These are phyloP conservation scores for Hermatobates lingyangjiaoensis DNA, from an alignment of 1,140 invertebrate species.

Conservation along the genomic window DNA sequence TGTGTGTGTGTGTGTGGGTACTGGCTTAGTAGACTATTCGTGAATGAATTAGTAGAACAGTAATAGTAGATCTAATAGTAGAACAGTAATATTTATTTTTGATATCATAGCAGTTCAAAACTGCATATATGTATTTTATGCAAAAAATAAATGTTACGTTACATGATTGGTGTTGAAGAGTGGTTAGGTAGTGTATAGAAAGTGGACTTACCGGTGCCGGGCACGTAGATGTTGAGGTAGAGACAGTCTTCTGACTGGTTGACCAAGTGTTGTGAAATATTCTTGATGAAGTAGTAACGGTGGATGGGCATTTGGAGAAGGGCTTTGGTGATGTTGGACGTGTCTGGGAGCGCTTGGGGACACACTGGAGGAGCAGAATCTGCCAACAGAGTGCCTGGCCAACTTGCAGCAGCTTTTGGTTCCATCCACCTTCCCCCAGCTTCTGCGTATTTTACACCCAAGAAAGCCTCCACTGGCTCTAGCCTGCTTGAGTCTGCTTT, in stretches of 20 bases:
- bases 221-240: slow-evolving; percentile 73
- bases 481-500: slow-evolving; percentile 53
- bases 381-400: slow-evolving; percentile 54
- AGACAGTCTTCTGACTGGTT: slow-evolving; percentile 82
- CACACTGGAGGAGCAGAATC: slow-evolving; percentile 58
- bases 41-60: no score
- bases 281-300: slow-evolving; percentile 41
- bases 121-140: no score
- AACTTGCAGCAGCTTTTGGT: slow-evolving; percentile 35
- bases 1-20: no score
- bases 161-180: no score
- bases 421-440: slow-evolving; percentile 52
- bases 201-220: slow-evolving; percentile 46
- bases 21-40: no score
- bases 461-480: slow-evolving; percentile 62
- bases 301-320: slow-evolving; percentile 45
- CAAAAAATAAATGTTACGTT: no score
- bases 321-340: slow-evolving; percentile 46
- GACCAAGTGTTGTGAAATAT: slow-evolving; percentile 39
- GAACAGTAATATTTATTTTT: no score
- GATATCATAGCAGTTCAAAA: no score
- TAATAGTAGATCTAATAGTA: no score
- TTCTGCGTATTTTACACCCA: slow-evolving; percentile 50
- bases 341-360: slow-evolving; percentile 53
- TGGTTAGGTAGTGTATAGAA: no score